Evolutionary conservation across 2,888 invertebrate genomes (phyloP).

Genomic region (Octodonta nipae): DNA sequence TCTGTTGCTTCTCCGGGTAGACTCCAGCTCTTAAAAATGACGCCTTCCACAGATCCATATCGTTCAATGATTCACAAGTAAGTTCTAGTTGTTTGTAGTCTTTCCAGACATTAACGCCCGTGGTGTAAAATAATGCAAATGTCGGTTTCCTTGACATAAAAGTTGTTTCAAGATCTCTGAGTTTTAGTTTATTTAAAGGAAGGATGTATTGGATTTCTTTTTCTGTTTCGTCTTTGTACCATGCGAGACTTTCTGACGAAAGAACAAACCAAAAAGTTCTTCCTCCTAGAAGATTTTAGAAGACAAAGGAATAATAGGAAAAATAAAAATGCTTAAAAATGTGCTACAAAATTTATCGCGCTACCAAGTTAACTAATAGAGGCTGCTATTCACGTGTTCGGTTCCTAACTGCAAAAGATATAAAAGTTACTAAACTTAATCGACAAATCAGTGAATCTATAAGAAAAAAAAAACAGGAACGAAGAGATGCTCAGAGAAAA

Average conservation of each 20-base stretch:
- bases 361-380: too few species aligned
- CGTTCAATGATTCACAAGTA: constrained; percentile 92
- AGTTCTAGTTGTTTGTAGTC: constrained; percentile 97
- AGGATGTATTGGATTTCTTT: constrained; percentile 99
- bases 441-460: too few species aligned
- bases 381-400: too few species aligned
- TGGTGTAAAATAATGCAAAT: constrained; percentile 96
- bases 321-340: too few species aligned
- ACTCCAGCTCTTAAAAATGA: constrained; percentile 98
- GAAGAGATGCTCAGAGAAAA: too few species aligned
- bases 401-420: too few species aligned
- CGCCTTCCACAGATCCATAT: constrained; percentile 98
- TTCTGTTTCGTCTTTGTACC: constrained; percentile 90
- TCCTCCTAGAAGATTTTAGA: too few species aligned
- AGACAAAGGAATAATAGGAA: too few species aligned
- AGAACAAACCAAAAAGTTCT: constrained; percentile 95
- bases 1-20: constrained; percentile 89
- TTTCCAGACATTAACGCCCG: constrained; percentile 90
- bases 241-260: constrained; percentile 89
- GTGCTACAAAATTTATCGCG: too few species aligned
- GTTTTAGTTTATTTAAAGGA: constrained; percentile 88
- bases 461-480: too few species aligned
- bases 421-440: too few species aligned
- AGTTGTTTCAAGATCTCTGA: constrained; percentile 91
- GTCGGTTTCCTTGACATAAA: constrained; percentile 95